Base-by-base conservation (phyloP, 2,113 vertebrate species). In the Nycticorax nycticorax region DNA sequence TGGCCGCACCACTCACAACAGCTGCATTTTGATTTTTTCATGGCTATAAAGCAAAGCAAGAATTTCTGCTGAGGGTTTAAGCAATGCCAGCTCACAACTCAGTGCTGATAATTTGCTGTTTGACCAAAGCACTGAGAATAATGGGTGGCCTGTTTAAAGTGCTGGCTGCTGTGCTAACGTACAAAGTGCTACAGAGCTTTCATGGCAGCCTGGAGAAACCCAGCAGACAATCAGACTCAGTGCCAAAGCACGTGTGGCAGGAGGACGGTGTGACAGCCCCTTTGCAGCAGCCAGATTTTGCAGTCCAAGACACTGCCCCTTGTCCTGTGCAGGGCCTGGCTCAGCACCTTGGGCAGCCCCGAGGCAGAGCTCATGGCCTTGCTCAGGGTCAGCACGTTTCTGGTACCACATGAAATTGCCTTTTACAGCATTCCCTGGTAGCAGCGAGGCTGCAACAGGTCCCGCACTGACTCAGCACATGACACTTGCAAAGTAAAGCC, bases 311-410 rank as follows among this genome's bases (percentile, higher is more conserved):
- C 8, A 2, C 6, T 52, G 77, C 16, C 22, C 28, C 28, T 37
- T 33, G 22, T 55, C 69, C 23, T 22, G 1, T 26, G 57, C n/a
- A 21, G n/a, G 20, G 53, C 80, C 59, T n/a, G 43, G 53, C 60
- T 77, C 14, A 23, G 63, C 18, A 6, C 17, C 43, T n/a, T 6
- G 19, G 20, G 30, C 37, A 35, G 48, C 23, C 63, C 53, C 41
- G 17, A 11, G 24, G 14, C 23, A 69, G 28, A 32, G 41, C 41
- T 75, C 8, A 2, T 2, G 1, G 62, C 52, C 24, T 6, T 15
- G 28, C 33, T 50, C 1, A 0, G 22, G 27, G 26, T 35, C 41
- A 80, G 35, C 28, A 23, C 1, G 0, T 4, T 18, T 22, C 43
- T 39, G 39, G 15, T 67, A 13, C 52, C 22, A 5, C 33, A 6